phyloP scores from a whole-genome alignment of 2,888 invertebrate species.

The Callosobruchus maculatus region DNA sequence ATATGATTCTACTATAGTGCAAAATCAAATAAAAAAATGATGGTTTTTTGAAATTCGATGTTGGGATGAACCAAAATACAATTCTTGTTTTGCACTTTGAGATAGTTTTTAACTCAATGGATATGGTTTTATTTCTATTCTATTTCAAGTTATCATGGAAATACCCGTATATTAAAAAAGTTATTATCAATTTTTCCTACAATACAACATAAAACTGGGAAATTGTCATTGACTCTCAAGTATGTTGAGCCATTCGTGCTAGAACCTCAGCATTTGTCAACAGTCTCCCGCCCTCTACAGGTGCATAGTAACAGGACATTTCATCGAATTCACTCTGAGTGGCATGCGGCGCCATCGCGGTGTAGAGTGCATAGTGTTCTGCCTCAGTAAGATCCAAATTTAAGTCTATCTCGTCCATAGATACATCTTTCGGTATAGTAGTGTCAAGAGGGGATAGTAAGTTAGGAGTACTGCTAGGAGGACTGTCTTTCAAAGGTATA shows the following conservation, averaged over 20 bases:
- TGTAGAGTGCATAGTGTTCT: slow-evolving; percentile 84
- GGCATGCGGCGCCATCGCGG: slow-evolving; percentile 80
- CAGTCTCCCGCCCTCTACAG: slow-evolving; percentile 75
- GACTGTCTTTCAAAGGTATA: slow-evolving; percentile 59
- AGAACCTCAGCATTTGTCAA: slow-evolving; percentile 44
- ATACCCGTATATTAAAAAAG: no score
- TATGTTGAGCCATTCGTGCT: slow-evolving; percentile 30
- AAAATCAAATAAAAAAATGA: no score
- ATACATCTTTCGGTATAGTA: slow-evolving; percentile 13
- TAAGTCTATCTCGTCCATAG: slow-evolving; percentile 33
- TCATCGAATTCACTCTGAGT: slow-evolving; percentile 87
- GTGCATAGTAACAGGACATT: slow-evolving; percentile 80
- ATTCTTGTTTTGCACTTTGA: no score
- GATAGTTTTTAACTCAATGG: no score
- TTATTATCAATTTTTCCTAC: no score
- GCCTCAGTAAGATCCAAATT: slow-evolving; percentile 78
- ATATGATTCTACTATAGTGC: no score
- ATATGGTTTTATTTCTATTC: no score
- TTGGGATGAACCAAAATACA: no score
- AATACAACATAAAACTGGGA: background rate
- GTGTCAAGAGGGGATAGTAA: background rate
- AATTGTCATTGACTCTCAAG: slow-evolving; percentile 16
- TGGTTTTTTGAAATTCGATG: no score
- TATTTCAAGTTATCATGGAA: no score
- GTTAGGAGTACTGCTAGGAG: slow-evolving; percentile 16